phyloP scores from a whole-genome alignment of 2,113 vertebrate genomes.

The Macaca nemestrina region DNA sequence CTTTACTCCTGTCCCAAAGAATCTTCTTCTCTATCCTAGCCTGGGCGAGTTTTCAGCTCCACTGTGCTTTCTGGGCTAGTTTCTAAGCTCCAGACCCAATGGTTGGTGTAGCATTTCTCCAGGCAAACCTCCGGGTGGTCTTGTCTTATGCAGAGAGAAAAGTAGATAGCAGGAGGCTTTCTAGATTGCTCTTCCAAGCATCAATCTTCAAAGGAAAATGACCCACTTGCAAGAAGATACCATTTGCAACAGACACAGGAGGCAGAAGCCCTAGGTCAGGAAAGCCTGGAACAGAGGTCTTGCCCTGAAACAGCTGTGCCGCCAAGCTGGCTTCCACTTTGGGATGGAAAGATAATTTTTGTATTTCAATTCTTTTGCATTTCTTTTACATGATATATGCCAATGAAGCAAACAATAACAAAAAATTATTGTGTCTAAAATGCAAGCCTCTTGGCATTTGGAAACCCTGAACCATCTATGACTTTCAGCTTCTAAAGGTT shows the following conservation, averaged over 20 bases:
- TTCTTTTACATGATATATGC: not conserved
- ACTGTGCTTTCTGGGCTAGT: slow-evolving; percentile 66
- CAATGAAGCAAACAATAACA: not conserved
- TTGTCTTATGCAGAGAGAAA: slow-evolving; percentile 80
- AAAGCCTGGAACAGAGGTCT: not conserved
- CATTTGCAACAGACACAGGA: slow-evolving; percentile 35
- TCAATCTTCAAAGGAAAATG: slow-evolving; percentile 79
- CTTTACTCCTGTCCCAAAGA: slow-evolving; percentile 55
- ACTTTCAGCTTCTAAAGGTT: not conserved
- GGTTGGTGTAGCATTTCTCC: slow-evolving; percentile 81
- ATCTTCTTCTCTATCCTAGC: slow-evolving; percentile 59
- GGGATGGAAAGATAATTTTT: not conserved
- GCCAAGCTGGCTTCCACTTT: not conserved
- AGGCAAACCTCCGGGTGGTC: slow-evolving; percentile 85
- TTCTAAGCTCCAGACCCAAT: slow-evolving; percentile 65
- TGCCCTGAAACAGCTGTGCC: not conserved
- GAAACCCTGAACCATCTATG: not conserved
- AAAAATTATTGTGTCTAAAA: not conserved
- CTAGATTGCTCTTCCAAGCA: slow-evolving; percentile 79
- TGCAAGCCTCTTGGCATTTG: not conserved
- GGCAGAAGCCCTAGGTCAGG: not conserved
- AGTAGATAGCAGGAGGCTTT: slow-evolving; percentile 83
- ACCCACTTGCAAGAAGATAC: slow-evolving; percentile 80
- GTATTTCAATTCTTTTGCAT: not conserved
- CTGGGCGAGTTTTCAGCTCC: slow-evolving; percentile 60